Base-by-base conservation (phyloP, 2,797 vertebrate species). In the Luscinia luscinia region DNA sequence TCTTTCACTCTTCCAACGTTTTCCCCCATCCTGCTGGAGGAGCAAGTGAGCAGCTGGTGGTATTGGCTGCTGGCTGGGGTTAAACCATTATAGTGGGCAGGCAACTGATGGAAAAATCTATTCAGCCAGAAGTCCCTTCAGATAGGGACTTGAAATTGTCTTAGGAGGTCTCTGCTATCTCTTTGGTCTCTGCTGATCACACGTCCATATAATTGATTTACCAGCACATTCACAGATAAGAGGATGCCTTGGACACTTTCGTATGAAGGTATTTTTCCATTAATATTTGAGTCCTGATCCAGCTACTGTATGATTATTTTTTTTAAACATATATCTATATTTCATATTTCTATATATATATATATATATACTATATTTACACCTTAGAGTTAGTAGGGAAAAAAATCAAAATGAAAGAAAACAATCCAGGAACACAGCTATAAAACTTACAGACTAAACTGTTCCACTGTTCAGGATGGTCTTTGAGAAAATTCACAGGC, bases 261-360 rank as follows among this genome's bases (percentile, higher is more conserved):
- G 7, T 78, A 26, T 61, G 28, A 73, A 73, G 23, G 26, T 49
- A 62, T 68, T 77, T 94, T 69, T 85, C 19, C 13, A 13, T 49
- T 0, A 78, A 38, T 84, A 63, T 76, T 92, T 82, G 14, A 82
- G 24, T 67, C 16, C 18, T 66, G 22, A 55, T 14, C 18, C 23
- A 63, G 4, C 2, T 81, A 24, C 19, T 54, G 1, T 61, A 3
- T 34, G 1, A 22, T 1, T 27, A 14, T 49, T 46, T 6, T 24
- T 21, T 30, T 30, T 28, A n/a, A 9, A 32, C 5, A 30, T 12
- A n/a, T n/a, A n/a, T n/a, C n/a, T n/a, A n/a, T n/a, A n/a, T n/a
- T n/a, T n/a, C n/a, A n/a, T n/a, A n/a, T n/a, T n/a, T n/a, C n/a
- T n/a, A n/a, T n/a, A n/a, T n/a, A n/a, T n/a, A n/a, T n/a, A n/a